Evolutionary conservation across 2,888 invertebrate genomes (phyloP).

Genomic region (Chloroclystis v-ata): DNA sequence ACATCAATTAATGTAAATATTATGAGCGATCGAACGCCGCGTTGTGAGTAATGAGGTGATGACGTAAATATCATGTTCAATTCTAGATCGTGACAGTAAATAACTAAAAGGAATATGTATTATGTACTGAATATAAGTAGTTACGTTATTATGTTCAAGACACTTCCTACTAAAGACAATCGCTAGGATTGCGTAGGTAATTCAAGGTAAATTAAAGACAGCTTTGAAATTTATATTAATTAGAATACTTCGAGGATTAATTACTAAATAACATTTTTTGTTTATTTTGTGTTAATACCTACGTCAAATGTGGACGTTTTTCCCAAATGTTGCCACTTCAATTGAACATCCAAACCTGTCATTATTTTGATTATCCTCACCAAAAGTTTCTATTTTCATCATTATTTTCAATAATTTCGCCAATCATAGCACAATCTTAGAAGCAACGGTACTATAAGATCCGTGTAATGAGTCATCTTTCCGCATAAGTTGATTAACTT

Average conservation of each 20-base stretch:
- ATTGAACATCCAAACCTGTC: neutral
- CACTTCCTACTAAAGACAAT: too few relatives aligned
- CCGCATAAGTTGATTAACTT: conserved; percentile 16
- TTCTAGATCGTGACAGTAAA: conserved; percentile 4
- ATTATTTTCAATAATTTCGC: neutral
- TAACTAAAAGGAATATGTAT: too few relatives aligned
- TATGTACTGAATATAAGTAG: too few relatives aligned
- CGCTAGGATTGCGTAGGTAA: too few relatives aligned
- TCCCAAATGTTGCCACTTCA: neutral
- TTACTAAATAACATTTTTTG: too few relatives aligned
- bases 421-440: neutral
- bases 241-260: too few relatives aligned
- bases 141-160: too few relatives aligned
- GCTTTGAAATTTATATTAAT: too few relatives aligned
- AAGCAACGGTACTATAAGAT: neutral
- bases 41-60: conserved; percentile 4
- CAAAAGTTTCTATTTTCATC: neutral
- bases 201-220: too few relatives aligned
- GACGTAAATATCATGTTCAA: conserved; percentile 8
- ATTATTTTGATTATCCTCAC: neutral
- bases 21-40: conserved; percentile 8
- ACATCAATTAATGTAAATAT: conserved; percentile 5
- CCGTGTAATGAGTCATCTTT: conserved; percentile 14
- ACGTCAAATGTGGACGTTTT: too few relatives aligned
- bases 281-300: too few relatives aligned